Evolutionary conservation across 2,113 vertebrate genomes (phyloP).

Genomic region (Ptyas mucosa): DNA sequence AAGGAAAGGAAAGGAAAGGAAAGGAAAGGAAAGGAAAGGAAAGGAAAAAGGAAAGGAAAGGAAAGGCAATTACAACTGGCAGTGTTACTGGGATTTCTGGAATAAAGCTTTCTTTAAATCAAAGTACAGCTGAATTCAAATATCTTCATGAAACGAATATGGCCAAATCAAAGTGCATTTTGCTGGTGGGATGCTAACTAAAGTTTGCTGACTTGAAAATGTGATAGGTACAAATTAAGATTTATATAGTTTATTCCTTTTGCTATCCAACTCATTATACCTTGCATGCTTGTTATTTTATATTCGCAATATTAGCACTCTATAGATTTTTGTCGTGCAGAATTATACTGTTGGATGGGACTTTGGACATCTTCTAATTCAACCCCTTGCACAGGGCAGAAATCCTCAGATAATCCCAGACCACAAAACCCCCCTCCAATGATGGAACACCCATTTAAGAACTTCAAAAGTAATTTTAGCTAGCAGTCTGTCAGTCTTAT

Average conservation of each 20-base stretch:
- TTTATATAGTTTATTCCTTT: neutral
- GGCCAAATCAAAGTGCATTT: slow-evolving; percentile 33
- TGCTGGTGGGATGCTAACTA: slow-evolving; percentile 24
- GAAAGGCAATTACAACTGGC: slow-evolving; percentile 58
- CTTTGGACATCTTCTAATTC: neutral
- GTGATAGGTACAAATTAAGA: neutral
- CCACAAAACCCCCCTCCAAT: neutral
- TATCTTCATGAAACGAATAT: slow-evolving; percentile 21
- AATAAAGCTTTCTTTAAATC: slow-evolving; percentile 12
- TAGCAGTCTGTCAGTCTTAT: neutral
- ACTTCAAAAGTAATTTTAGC: neutral
- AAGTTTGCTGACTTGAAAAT: slow-evolving; percentile 20
- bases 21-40: neutral
- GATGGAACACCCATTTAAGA: neutral
- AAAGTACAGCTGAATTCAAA: slow-evolving; percentile 30
- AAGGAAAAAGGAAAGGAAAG: slow-evolving; percentile 36
- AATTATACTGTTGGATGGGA: neutral
- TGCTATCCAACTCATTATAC: slow-evolving; percentile 7
- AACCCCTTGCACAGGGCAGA: neutral
- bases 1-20: slow-evolving; percentile 53
- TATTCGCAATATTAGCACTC: neutral
- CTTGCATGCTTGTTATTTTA: neutral
- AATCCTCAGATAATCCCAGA: neutral
- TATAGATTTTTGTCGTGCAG: neutral
- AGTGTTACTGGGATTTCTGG: neutral